Evolutionary conservation across 2,888 invertebrate genomes (phyloP), one percentile per base, ranked within the genome.

Genomic region (Gortyna flavago): DNA sequence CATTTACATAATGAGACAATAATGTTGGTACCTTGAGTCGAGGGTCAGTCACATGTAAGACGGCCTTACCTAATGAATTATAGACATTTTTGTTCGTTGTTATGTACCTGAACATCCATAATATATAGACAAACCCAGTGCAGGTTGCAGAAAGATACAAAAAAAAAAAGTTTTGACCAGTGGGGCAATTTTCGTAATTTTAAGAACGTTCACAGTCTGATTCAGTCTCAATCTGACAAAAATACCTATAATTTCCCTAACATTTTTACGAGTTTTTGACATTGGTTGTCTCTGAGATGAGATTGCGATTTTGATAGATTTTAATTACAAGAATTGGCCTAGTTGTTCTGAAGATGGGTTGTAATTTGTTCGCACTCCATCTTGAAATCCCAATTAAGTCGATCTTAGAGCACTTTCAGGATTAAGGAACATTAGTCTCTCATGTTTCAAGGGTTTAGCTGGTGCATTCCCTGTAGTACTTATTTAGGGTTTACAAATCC

Each of bases 21-120:
- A 32, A 32, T 41, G 66, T 57, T 7, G 18, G 9, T 61, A 38
- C 78, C 48, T 77, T 78, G 79, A 77, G 38, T 16, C 32, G 79
- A 77, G n/a, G 65, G 67, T 66, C 65, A 77, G 48, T 29, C 48
- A 38, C 25, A 18, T 29, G 35, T 18, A 18, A 48, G 6, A 62
- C n/a, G 51, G 62, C 48, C n/a, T 48, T 61, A 61, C 11, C 4
- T n/a, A n/a, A 41, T 67, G 16, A 77, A 77, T 41, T 51, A 41
- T 78, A 32, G 25, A 48, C 18, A 21, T 65, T 65, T 77, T 76
- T 35, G 18, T 2, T n/a, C 11, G 32, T 48, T 48, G 38, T 18
- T 65, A 35, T 41, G 25, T 41, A 8, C 21, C 21, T 32, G 61
- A 62, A 32, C 3, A 21, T 32, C 4, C 11, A 62, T 32, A 59